Evolutionary conservation across 2,888 invertebrate genomes (phyloP).

Genomic region (Chorisops tibialis): DNA sequence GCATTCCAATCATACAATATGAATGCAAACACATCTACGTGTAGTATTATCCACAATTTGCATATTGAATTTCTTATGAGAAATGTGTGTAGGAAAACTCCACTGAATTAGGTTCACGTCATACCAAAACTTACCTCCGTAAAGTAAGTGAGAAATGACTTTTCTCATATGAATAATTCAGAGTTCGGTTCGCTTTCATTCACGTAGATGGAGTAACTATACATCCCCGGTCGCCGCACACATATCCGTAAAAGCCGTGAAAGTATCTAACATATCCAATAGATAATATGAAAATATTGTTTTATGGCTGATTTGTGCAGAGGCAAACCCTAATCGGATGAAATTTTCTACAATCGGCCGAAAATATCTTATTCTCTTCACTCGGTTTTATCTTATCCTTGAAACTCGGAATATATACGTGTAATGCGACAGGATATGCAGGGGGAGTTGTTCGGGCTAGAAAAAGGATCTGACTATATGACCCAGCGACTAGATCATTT

Average conservation of each 20-base stretch:
- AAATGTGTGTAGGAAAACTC: neutral
- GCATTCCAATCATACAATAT: slow-evolving; percentile 13
- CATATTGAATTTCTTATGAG: slow-evolving; percentile 23
- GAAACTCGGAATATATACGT: too few relatives aligned
- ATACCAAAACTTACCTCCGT: slow-evolving; percentile 7
- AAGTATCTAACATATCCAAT: slow-evolving; percentile 14
- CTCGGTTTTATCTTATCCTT: slow-evolving; percentile 4
- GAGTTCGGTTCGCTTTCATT: slow-evolving; percentile 8
- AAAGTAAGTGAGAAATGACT: slow-evolving; percentile 13
- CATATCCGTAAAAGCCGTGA: slow-evolving; percentile 13
- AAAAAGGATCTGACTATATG: neutral
- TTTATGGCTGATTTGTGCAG: slow-evolving; percentile 30
- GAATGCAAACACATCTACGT: slow-evolving; percentile 21
- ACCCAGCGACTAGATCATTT: neutral
- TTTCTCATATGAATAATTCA: slow-evolving; percentile 22
- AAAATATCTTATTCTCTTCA: slow-evolving; percentile 14
- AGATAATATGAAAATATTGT: slow-evolving; percentile 31
- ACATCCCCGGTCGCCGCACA: too few relatives aligned
- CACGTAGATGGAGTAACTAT: slow-evolving; percentile 6
- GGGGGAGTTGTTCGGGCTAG: neutral
- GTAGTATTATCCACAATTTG: slow-evolving; percentile 19
- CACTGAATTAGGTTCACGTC: slow-evolving; percentile 1
- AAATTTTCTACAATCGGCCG: slow-evolving; percentile 15
- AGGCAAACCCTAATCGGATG: slow-evolving; percentile 18
- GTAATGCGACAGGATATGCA: neutral